Evolutionary conservation across 2,113 vertebrate species (phyloP).

Genomic region (Diadophis punctatus): DNA sequence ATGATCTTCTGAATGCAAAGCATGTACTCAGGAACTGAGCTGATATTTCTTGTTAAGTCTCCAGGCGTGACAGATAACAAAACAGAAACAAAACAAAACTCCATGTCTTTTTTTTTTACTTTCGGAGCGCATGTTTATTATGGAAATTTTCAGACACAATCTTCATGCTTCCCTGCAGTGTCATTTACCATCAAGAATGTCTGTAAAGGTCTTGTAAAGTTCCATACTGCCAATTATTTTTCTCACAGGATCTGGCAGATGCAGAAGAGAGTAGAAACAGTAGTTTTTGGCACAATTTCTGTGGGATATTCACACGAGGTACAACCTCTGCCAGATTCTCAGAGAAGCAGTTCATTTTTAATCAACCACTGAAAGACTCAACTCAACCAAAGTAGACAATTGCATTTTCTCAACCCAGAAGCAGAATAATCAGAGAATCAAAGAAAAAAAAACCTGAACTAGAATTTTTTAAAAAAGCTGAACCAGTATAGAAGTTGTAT

Average conservation of each 20-base stretch:
- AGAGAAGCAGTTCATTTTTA: constrained; percentile 28
- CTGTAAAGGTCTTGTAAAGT: constrained; percentile 3
- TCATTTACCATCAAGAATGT: constrained; percentile 3
- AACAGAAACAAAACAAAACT: not conserved
- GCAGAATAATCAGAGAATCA: not conserved
- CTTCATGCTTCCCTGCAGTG: constrained; percentile 15
- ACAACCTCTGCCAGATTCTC: constrained; percentile 48
- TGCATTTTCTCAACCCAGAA: not conserved
- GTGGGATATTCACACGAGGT: constrained; percentile 47
- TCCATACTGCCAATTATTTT: constrained; percentile 25
- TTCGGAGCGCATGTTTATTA: constrained; percentile 8
- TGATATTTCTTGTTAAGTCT: not conserved
- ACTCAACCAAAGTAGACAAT: not conserved
- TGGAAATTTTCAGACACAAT: constrained; percentile 24
- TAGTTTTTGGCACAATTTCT: constrained; percentile 47
- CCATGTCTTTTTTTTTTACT: constrained; percentile 5
- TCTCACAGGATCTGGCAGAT: constrained; percentile 51
- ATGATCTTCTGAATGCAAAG: not conserved
- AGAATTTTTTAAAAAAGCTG: too few relatives aligned
- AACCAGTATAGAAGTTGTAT: not conserved
- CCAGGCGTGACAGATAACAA: constrained; percentile 20
- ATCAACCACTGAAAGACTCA: constrained; percentile 41
- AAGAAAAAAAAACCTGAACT: not conserved
- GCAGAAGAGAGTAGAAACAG: constrained; percentile 43
- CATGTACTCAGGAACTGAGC: not conserved